Percentiles rank a stretch among this genome's conserved stretches.
These are phyloP conservation scores for Aphrophora alni DNA, from an alignment of 2,888 invertebrate genomes.

Conservation along the genomic window DNA sequence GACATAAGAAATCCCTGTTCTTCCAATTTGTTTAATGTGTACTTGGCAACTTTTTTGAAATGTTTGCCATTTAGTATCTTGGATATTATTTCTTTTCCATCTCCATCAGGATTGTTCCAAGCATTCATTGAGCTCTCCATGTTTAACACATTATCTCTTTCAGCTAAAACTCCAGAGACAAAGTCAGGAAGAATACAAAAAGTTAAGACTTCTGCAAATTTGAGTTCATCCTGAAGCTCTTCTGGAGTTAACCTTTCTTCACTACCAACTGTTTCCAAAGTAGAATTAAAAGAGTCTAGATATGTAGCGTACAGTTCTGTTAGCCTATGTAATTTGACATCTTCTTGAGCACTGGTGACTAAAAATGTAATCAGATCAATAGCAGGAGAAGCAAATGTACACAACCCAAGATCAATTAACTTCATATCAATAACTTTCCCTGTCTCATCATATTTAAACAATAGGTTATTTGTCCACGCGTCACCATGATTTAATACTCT, in stretches of 20 bases:
- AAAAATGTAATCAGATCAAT: slow-evolving; percentile 42
- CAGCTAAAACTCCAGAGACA: neutral
- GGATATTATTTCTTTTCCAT: neutral
- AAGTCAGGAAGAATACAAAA: neutral
- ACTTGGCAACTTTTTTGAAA: neutral
- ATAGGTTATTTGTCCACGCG: slow-evolving; percentile 43
- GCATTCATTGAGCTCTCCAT: neutral
- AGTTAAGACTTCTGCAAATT: neutral
- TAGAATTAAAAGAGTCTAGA: slow-evolving; percentile 28
- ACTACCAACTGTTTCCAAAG: slow-evolving; percentile 18
- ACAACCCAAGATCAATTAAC: slow-evolving; percentile 39
- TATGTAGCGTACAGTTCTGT: slow-evolving; percentile 27
- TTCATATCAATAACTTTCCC: slow-evolving; percentile 32
- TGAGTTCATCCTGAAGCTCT: slow-evolving; percentile 11
- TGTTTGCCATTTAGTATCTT: neutral
- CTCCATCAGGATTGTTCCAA: neutral
- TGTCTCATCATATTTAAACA: slow-evolving; percentile 40
- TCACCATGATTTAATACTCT: slow-evolving; percentile 43
- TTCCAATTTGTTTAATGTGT: neutral
- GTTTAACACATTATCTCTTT: neutral
- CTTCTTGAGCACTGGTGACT: slow-evolving; percentile 33
- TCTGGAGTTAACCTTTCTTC: slow-evolving; percentile 6
- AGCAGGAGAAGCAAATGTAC: slow-evolving; percentile 40
- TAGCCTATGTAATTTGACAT: slow-evolving; percentile 26
- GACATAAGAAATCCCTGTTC: neutral